Evolutionary conservation across 2,888 invertebrate species (phyloP), one percentile per base, ranked within the genome.

Genomic region (Dynastes maya): DNA sequence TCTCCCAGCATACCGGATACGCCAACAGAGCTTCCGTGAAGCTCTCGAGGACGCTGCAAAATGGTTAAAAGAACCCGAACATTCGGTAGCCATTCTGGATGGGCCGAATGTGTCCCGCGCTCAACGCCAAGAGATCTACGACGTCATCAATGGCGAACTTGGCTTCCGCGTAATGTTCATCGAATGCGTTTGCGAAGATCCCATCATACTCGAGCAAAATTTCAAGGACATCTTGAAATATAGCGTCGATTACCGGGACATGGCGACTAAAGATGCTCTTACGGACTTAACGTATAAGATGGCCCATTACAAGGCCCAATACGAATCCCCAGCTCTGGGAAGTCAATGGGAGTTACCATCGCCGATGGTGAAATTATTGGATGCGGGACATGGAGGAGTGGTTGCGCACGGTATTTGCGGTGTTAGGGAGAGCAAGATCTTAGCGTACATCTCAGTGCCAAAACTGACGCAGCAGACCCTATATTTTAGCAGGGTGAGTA

Each of bases 141-240:
- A 94, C 79, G 93, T 95, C 85, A 93, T 95, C 82, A 90, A 92
- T 80, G 90, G 92, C 6, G 92, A 94, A 81, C 91, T 94, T 89
- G 94, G 95, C 79, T 96, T 95, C 89, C 93, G 96, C 84, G 93
- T 97, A 79, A 93, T 98, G 86, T 97, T 97, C 90, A 94, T 98
- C 82, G 98, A 98, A 88, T 96, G 96, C 87, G 92, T 97, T 81
- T 97, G 97, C 89, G 95, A 97, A 84, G 96, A 97, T 86, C 91
- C 92, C 1, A 89, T 89, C 5, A 91, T 94, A 32, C 90, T 95
- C 80, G 93, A 95, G 83, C 91, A 92, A 40, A 95, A 95, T 86
- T 94, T 95, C 84, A 91, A 91, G 88, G 95, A 96, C 87, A 96
- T 97, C 81, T 93, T 97, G 82, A 93, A 94, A 78, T 94, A 95